These are phyloP conservation scores for Catharus ustulatus DNA, from an alignment of 2,797 vertebrate species.

Conservation along the genomic window DNA sequence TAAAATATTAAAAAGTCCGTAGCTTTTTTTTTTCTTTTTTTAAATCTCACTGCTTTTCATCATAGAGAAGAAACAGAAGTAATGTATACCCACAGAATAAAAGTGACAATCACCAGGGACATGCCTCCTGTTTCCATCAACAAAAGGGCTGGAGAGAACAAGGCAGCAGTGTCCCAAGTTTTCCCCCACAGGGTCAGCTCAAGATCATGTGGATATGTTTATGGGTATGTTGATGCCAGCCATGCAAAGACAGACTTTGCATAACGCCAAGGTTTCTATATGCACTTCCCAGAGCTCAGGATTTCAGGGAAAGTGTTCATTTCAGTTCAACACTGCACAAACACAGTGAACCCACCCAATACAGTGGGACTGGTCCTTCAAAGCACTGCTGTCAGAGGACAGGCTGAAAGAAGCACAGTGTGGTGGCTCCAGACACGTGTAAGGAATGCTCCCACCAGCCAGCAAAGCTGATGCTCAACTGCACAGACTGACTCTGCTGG, in stretches of 20 bases:
- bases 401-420: not conserved
- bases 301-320: not conserved
- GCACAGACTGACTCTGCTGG: not conserved
- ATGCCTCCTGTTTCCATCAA: not conserved
- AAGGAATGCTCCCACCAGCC: not conserved
- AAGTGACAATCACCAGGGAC: not conserved
- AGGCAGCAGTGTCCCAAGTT: not conserved
- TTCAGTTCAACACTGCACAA: not conserved
- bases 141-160: not conserved
- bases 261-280: not conserved
- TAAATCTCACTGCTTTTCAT: not conserved
- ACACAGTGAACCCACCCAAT: not conserved
- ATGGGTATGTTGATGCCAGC: not conserved
- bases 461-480: not conserved
- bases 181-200: not conserved
- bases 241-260: not conserved
- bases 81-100: not conserved
- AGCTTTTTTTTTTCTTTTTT: not conserved
- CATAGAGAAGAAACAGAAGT: not conserved
- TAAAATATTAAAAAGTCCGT: not conserved
- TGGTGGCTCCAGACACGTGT: accelerated
- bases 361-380: not conserved
- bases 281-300: not conserved
- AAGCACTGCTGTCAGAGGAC: not conserved
- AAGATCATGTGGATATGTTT: not conserved